Percentiles rank a stretch among this genome's conserved stretches.
Evolutionary conservation across 2,113 vertebrate genomes (phyloP).

Genomic region (Pollachius pollachius): DNA sequence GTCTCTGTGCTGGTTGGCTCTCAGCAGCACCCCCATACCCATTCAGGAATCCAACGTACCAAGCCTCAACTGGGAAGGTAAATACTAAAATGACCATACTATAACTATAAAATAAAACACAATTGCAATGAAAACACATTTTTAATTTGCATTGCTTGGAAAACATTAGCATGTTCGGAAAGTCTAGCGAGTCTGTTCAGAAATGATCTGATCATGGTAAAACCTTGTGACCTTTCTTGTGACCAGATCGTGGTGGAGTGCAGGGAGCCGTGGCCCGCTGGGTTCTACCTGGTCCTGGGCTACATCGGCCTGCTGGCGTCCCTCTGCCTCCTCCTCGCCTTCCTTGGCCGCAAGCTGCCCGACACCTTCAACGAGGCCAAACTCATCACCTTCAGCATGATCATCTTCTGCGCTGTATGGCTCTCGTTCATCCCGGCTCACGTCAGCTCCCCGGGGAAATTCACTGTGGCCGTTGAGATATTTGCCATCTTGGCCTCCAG

Average conservation of each 20-base stretch:
- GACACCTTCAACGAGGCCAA: constrained; percentile 52
- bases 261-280: constrained; percentile 65
- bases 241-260: constrained; percentile 71
- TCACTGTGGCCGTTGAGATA: constrained; percentile 74
- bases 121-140: background rate
- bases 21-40: constrained; percentile 58
- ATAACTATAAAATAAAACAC: background rate
- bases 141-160: background rate
- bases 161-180: background rate
- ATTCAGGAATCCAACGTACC: constrained; percentile 66
- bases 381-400: constrained; percentile 74
- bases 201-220: background rate
- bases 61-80: constrained; percentile 58
- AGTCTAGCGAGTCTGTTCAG: background rate
- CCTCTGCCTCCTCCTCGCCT: constrained; percentile 70
- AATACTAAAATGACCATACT: background rate
- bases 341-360: constrained; percentile 70
- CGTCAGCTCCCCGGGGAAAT: constrained; percentile 72
- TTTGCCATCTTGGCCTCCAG: constrained; percentile 56
- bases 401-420: constrained; percentile 77
- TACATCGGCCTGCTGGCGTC: constrained; percentile 73
- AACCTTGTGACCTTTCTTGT: background rate
- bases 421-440: constrained; percentile 76
- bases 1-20: constrained; percentile 65
- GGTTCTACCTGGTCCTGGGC: constrained; percentile 72